These are phyloP conservation scores for Carposina sasakii DNA, from an alignment of 1,140 invertebrate species.

Conservation along the genomic window DNA sequence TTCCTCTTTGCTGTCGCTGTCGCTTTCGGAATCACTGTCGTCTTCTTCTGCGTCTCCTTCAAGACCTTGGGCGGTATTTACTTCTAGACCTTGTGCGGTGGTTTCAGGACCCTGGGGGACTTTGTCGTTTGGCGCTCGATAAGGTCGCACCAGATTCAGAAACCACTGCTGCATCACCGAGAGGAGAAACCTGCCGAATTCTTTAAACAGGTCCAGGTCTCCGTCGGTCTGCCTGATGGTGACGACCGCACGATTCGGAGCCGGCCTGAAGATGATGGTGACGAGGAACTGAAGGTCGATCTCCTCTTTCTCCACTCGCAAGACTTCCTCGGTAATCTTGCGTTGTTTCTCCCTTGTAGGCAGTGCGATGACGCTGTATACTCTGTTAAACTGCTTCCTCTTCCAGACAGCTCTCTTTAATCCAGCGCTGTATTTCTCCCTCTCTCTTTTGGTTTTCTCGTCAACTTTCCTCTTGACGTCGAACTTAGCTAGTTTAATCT, in stretches of 20 bases:
- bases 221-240: constrained; percentile 25
- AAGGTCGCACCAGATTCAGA: constrained; percentile 21
- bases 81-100: too few species aligned
- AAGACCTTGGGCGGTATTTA: too few species aligned
- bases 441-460: constrained; percentile 22
- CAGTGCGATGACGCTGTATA: constrained; percentile 16
- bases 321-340: constrained; percentile 35
- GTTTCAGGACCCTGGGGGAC: too few species aligned
- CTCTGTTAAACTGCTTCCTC: constrained; percentile 28
- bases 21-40: too few species aligned
- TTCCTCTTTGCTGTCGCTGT: too few species aligned
- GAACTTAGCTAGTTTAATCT: constrained; percentile 25
- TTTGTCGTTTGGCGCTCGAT: too few species aligned
- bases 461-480: constrained; percentile 29
- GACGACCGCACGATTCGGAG: constrained; percentile 20
- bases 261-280: constrained; percentile 22
- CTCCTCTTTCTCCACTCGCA: constrained; percentile 19
- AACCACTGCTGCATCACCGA: constrained; percentile 35
- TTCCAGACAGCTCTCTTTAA: constrained; percentile 43
- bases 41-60: too few species aligned
- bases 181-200: constrained; percentile 46
- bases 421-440: constrained; percentile 29
- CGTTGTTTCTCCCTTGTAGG: constrained; percentile 31
- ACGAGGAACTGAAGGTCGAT: constrained; percentile 33
- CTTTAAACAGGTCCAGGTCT: constrained; percentile 26